These are phyloP conservation scores for Dasyprocta punctata DNA, from an alignment of 2,113 vertebrate genomes.

Conservation along the genomic window DNA sequence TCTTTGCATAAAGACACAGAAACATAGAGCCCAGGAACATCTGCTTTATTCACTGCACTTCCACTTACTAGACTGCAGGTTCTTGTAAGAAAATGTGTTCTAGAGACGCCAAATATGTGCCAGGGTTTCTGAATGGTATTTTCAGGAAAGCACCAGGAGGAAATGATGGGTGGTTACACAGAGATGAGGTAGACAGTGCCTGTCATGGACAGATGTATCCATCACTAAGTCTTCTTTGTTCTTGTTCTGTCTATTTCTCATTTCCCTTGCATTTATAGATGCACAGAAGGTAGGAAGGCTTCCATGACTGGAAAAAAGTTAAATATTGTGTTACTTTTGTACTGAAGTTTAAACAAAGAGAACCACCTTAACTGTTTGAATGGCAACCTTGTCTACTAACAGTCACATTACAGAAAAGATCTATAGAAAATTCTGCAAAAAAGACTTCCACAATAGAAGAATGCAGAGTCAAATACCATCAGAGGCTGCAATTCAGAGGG, in stretches of 20 bases:
- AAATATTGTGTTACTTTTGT: background rate
- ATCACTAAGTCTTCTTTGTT: background rate
- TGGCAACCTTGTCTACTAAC: background rate
- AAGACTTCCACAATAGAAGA: background rate
- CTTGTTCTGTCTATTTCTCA: background rate
- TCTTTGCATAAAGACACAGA: background rate
- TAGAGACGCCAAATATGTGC: background rate
- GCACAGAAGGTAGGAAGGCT: background rate
- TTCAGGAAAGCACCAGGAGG: background rate
- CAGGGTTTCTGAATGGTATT: background rate
- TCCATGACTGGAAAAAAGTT: background rate
- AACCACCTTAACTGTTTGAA: background rate
- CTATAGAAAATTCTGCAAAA: background rate
- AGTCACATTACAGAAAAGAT: background rate
- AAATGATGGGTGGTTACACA: fast-evolving
- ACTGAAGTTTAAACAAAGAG: background rate
- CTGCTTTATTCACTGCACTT: background rate
- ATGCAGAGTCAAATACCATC: background rate
- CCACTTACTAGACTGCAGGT: background rate
- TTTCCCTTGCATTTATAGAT: background rate
- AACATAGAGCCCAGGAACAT: background rate
- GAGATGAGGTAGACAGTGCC: background rate
- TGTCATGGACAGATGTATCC: background rate
- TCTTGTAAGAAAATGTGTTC: background rate
- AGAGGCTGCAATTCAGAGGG: fast-evolving